A percentile compares a stretch with the other conserved stretches of the same genome.
phyloP scores from a whole-genome alignment of 1,140 invertebrate species.

The Cepaea nemoralis region DNA sequence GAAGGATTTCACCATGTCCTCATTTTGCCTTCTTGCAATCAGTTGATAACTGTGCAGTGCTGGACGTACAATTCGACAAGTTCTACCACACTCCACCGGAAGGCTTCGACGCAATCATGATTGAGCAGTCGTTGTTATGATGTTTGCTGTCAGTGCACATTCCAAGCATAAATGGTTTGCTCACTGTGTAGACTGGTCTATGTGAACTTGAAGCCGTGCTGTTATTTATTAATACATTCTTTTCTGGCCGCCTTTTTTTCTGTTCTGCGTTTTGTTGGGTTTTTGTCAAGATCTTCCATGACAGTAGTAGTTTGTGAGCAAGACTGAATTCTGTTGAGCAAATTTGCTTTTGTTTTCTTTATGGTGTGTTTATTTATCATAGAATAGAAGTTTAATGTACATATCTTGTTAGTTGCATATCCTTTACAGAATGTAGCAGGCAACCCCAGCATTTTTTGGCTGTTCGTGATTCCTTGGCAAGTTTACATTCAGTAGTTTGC shows the following conservation, averaged over 20 bases:
- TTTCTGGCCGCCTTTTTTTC: background rate
- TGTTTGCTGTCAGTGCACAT: constrained; percentile 1
- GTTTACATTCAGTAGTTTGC: too few species aligned
- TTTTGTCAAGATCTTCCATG: too few species aligned
- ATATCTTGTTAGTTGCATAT: too few species aligned
- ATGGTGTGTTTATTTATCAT: too few species aligned
- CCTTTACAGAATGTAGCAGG: too few species aligned
- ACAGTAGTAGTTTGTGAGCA: too few species aligned
- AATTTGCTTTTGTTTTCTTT: too few species aligned
- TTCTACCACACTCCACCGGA: constrained; percentile 87
- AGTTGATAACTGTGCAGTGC: constrained; percentile 97
- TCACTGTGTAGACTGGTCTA: background rate
- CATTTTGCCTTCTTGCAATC: constrained; percentile 69
- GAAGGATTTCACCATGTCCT: background rate
- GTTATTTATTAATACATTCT: background rate
- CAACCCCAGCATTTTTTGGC: too few species aligned
- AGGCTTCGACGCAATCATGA: constrained; percentile 95
- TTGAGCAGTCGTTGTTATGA: constrained; percentile 94
- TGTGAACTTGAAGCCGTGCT: background rate
- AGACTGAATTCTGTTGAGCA: too few species aligned
- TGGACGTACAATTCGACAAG: constrained; percentile 92
- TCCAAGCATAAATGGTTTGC: background rate
- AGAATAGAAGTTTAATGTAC: too few species aligned
- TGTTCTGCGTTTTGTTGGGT: background rate
- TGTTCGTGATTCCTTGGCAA: too few species aligned